Conservation (phyloP, 2,888 invertebrate species). For the Papilio elwesi region DNA sequence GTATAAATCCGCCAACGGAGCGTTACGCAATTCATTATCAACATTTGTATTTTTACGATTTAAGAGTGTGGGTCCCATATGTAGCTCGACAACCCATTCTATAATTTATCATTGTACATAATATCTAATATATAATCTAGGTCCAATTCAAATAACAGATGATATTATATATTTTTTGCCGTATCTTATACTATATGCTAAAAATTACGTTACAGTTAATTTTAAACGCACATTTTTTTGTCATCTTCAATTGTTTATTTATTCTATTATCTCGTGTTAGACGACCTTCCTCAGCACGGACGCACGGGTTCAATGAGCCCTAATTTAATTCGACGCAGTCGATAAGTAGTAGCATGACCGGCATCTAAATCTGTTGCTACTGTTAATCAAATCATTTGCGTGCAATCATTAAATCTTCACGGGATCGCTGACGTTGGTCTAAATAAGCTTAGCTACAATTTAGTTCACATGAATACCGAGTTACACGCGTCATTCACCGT, state of each 20-base stretch:
- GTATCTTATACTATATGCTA: no score
- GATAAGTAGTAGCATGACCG: neutral
- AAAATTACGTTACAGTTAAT: no score
- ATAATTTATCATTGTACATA: no score
- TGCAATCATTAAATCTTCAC: no score
- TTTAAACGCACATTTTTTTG: no score
- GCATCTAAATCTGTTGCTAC: neutral
- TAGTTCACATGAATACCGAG: neutral
- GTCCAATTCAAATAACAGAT: neutral
- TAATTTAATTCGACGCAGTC: slow-evolving; percentile 14
- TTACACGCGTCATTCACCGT: no score
- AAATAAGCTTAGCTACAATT: neutral
- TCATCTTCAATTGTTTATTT: neutral
- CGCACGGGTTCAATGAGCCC: slow-evolving; percentile 15
- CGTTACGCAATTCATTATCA: no score
- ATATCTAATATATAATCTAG: no score
- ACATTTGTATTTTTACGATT: no score
- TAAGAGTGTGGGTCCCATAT: no score
- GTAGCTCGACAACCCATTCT: no score
- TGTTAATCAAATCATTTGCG: neutral
- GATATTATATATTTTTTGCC: neutral
- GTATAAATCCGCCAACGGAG: no score
- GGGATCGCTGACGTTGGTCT: neutral
- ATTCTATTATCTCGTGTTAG: slow-evolving; percentile 18
- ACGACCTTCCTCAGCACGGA: slow-evolving; percentile 13